These are phyloP conservation scores for Tyrophagus putrescentiae DNA, from an alignment of 1,140 invertebrate species.

Conservation along the genomic window DNA sequence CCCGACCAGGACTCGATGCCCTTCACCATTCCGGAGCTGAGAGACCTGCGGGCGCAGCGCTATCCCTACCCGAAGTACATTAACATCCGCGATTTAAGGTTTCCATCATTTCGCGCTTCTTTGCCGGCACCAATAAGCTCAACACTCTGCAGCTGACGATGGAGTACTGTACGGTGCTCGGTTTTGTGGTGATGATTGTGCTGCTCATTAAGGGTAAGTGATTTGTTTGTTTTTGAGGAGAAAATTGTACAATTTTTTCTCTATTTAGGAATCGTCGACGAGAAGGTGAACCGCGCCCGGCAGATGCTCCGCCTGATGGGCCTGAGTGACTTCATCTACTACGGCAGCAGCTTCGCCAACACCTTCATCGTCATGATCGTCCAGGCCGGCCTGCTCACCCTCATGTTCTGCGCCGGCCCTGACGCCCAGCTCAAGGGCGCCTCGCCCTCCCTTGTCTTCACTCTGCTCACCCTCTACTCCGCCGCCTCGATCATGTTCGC, in stretches of 20 bases:
- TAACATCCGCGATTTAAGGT: slow-evolving; percentile 18
- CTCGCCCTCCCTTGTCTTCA: slow-evolving; percentile 8
- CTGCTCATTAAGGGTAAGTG: slow-evolving; percentile 13
- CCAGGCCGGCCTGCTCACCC: slow-evolving; percentile 14
- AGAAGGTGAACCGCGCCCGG: slow-evolving; percentile 17
- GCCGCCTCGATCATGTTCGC: slow-evolving; percentile 15
- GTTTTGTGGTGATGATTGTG: slow-evolving; percentile 21
- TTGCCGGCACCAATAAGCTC: slow-evolving; percentile 16
- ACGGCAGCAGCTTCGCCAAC: slow-evolving; percentile 5
- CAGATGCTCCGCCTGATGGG: slow-evolving; percentile 22
- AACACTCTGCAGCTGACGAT: slow-evolving; percentile 21
- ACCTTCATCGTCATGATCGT: slow-evolving; percentile 19
- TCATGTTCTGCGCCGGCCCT: slow-evolving; percentile 6
- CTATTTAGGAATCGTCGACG: slow-evolving; percentile 15
- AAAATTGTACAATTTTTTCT: background rate
- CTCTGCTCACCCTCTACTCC: slow-evolving; percentile 12
- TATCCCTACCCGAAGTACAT: slow-evolving; percentile 24
- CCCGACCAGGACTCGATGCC: background rate
- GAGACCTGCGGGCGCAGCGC: slow-evolving; percentile 16
- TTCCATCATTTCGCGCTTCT: slow-evolving; percentile 14
- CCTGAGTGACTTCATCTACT: slow-evolving; percentile 21
- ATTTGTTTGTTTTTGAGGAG: background rate
- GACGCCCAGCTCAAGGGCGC: slow-evolving; percentile 19
- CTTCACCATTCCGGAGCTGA: slow-evolving; percentile 10
- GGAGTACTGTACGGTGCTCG: slow-evolving; percentile 20